Evolutionary conservation across 2,797 vertebrate genomes (phyloP).

Genomic region (Eulemur rubriventer): DNA sequence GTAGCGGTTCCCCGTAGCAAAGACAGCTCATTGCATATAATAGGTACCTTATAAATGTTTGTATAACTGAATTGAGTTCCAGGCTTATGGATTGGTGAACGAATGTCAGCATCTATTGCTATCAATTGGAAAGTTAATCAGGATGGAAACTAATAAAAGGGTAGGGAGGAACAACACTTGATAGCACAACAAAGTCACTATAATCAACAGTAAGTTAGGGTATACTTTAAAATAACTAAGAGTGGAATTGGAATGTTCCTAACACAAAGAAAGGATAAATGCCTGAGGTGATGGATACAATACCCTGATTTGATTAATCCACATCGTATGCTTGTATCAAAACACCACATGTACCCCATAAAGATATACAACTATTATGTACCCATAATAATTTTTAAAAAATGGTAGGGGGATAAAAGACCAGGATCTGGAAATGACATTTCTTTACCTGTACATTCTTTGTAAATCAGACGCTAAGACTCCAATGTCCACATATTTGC

Average conservation of each 20-base stretch:
- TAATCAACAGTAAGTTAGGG: too few relatives aligned
- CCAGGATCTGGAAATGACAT: background rate
- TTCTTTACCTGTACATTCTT: constrained; percentile 90
- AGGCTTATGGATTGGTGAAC: background rate
- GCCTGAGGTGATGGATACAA: too few relatives aligned
- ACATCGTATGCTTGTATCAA: too few relatives aligned
- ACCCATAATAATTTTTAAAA: too few relatives aligned
- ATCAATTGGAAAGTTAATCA: background rate
- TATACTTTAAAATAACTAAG: too few relatives aligned
- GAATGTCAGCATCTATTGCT: background rate
- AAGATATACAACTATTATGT: too few relatives aligned
- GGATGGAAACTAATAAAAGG: background rate
- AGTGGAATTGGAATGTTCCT: too few relatives aligned
- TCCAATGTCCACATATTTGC: constrained; percentile 91
- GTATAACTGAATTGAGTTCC: background rate
- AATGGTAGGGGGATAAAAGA: background rate
- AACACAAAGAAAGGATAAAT: too few relatives aligned
- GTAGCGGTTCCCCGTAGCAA: background rate
- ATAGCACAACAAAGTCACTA: too few relatives aligned
- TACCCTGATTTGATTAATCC: too few relatives aligned
- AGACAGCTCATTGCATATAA: background rate
- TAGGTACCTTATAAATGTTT: background rate
- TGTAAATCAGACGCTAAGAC: constrained; percentile 92
- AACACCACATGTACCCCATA: too few relatives aligned
- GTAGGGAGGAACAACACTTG: background rate